phyloP scores from a whole-genome alignment of 1,140 invertebrate genomes.

The Pygmarrhopalites habei region DNA sequence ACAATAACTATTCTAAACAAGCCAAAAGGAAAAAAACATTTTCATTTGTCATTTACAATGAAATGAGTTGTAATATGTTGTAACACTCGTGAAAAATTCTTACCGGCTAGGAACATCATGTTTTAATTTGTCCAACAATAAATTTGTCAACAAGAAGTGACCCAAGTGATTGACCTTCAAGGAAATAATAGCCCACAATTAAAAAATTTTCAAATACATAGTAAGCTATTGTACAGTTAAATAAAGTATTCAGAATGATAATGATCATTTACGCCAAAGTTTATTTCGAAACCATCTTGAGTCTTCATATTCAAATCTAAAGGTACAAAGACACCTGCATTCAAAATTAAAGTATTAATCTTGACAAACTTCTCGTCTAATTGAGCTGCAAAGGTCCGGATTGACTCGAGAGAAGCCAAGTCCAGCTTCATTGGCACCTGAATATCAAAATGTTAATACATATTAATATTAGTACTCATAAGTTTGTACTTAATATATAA shows the following conservation, averaged over 20 bases:
- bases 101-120: too few relatives aligned
- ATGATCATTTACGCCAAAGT: constrained; percentile 41
- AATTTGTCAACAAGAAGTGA: constrained; percentile 50
- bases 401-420: constrained; percentile 60
- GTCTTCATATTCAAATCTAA: constrained; percentile 38
- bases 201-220: too few relatives aligned
- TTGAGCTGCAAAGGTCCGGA: constrained; percentile 58
- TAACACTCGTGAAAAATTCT: too few relatives aligned
- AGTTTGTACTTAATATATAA: not conserved
- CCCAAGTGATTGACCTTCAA: constrained; percentile 45
- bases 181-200: too few relatives aligned
- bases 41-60: too few relatives aligned
- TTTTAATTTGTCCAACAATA: constrained; percentile 46
- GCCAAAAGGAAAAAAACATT: too few relatives aligned
- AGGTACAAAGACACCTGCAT: constrained; percentile 55
- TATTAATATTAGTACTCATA: not conserved
- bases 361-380: constrained; percentile 54
- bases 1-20: constrained; percentile 51
- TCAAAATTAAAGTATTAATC: constrained; percentile 68
- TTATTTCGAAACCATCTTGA: constrained; percentile 48
- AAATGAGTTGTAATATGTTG: too few relatives aligned
- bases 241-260: too few relatives aligned
- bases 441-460: not conserved
- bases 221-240: too few relatives aligned
- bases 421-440: constrained; percentile 48